Evolutionary conservation across 1,140 invertebrate genomes (phyloP).

Genomic region (Cydia pomonella): DNA sequence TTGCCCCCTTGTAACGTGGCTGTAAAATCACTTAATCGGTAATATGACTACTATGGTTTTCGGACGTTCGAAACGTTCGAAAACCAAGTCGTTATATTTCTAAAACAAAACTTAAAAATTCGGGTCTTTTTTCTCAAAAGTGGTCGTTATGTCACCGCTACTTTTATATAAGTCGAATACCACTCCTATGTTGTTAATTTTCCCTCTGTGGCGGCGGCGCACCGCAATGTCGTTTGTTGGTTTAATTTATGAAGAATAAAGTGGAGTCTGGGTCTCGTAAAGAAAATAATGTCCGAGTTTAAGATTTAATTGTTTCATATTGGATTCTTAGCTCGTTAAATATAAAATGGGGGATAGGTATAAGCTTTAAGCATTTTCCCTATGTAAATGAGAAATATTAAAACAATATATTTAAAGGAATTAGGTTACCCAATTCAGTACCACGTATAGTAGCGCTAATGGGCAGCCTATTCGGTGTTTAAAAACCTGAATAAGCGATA

Average conservation of each 20-base stretch:
- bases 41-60: too few relatives aligned
- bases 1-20: not conserved
- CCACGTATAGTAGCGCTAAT: too few relatives aligned
- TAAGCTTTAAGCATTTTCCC: not conserved
- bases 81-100: too few relatives aligned
- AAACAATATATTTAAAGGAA: too few relatives aligned
- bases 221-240: constrained; percentile 1
- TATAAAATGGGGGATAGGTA: not conserved
- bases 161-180: not conserved
- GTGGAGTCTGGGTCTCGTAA: constrained; percentile 18
- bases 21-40: not conserved
- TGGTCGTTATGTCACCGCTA: not conserved
- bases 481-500: too few relatives aligned
- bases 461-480: too few relatives aligned
- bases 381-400: not conserved
- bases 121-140: too few relatives aligned
- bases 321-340: not conserved
- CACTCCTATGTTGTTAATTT: not conserved
- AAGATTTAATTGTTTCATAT: constrained; percentile 27
- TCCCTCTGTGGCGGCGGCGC: not conserved
- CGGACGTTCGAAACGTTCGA: too few relatives aligned
- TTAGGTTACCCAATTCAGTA: too few relatives aligned
- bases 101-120: too few relatives aligned
- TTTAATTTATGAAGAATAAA: constrained; percentile 30
- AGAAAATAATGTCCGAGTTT: constrained; percentile 13